Percentiles rank a stretch among this genome's conserved stretches.
phyloP scores from a whole-genome alignment of 2,888 invertebrate species.

The Caenorhabditis plicata region DNA sequence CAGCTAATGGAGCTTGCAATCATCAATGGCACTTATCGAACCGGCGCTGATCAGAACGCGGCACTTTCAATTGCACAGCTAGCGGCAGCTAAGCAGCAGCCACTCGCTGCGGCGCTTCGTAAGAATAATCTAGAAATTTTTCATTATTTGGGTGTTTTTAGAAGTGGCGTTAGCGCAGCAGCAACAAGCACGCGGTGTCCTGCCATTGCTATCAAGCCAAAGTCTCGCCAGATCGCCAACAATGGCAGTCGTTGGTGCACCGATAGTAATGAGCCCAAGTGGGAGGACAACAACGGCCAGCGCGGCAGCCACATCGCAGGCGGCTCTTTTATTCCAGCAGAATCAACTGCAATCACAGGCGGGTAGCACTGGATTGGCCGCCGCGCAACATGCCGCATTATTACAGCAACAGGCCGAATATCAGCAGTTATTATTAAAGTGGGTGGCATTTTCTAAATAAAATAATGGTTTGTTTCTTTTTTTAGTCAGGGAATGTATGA shows the following conservation, averaged over 20 bases:
- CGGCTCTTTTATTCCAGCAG: conserved; percentile 28
- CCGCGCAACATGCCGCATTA: conserved; percentile 46
- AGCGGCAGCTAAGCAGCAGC: conserved; percentile 41
- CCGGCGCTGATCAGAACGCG: conserved; percentile 37
- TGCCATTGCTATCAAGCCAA: conserved; percentile 26
- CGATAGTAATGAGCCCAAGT: conserved; percentile 54
- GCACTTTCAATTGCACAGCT: conserved; percentile 40
- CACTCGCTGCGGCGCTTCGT: conserved; percentile 39
- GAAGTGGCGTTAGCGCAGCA: conserved; percentile 35
- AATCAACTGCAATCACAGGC: conserved; percentile 30
- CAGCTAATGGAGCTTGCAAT: conserved; percentile 99
- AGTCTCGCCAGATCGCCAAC: conserved; percentile 44
- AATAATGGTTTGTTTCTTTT: neutral
- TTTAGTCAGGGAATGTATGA: conserved; percentile 31
- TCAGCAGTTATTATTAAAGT: conserved; percentile 50
- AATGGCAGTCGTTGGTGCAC: conserved; percentile 48
- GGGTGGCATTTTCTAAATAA: neutral
- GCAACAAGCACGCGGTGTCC: conserved; percentile 21
- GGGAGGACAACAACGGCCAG: conserved; percentile 28
- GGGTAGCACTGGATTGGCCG: conserved; percentile 15
- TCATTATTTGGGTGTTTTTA: conserved; percentile 2
- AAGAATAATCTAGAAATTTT: conserved; percentile 3
- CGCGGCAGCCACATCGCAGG: conserved; percentile 20
- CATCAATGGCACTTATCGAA: conserved; percentile 96
- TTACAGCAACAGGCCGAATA: conserved; percentile 46